Evolutionary conservation across 2,113 vertebrate genomes (phyloP).

Genomic region (Spheniscus mendiculus): DNA sequence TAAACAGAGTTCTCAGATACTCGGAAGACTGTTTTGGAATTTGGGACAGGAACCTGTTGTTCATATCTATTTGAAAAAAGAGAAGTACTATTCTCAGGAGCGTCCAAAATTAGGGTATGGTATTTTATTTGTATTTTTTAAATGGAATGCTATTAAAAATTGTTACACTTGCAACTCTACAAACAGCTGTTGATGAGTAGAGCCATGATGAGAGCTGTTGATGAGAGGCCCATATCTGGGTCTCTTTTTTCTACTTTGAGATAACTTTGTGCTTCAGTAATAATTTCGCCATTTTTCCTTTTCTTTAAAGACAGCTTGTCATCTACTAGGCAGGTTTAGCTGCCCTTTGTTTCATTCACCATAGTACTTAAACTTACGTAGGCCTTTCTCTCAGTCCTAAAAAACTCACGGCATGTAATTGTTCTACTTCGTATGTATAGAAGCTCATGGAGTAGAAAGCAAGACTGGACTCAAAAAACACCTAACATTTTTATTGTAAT

Average conservation of each 20-base stretch:
- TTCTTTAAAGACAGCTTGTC: background rate
- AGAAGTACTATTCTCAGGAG: background rate
- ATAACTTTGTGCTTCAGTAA: background rate
- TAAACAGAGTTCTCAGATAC: constrained; percentile 16
- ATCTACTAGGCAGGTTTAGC: background rate
- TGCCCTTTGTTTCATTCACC: background rate
- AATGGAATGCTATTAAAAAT: background rate
- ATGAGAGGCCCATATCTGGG: background rate
- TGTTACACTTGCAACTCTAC: background rate
- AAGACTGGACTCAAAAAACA: background rate
- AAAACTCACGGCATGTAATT: background rate
- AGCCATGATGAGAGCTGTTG: background rate
- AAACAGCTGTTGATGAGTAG: background rate
- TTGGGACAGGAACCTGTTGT: background rate
- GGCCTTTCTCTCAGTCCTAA: background rate
- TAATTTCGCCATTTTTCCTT: background rate
- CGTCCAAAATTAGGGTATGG: background rate
- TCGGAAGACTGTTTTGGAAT: background rate
- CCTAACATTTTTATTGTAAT: background rate
- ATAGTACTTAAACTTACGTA: background rate
- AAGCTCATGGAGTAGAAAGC: background rate
- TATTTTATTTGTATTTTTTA: background rate
- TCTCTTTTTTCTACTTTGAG: background rate
- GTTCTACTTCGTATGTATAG: background rate
- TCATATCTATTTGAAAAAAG: background rate